Conservation (phyloP, 2,113 vertebrate genomes). For the Nycticryphes semicollaris region DNA sequence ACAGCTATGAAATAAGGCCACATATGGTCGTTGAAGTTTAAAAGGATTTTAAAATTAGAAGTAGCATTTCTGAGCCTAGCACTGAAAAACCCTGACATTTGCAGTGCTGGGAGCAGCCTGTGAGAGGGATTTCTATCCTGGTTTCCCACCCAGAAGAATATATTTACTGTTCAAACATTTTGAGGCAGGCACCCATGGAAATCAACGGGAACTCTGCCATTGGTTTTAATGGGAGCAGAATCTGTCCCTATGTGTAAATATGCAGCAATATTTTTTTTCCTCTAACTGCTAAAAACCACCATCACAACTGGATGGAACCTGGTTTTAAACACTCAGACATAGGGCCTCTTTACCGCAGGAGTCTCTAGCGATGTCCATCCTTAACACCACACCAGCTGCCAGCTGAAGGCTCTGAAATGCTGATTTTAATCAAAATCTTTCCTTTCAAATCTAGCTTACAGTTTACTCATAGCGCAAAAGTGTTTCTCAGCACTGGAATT, state of each 20-base stretch:
- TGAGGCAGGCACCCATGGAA: slow-evolving; percentile 57
- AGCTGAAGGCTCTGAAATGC: slow-evolving; percentile 48
- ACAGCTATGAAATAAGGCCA: slow-evolving; percentile 17
- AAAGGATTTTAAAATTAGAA: slow-evolving; percentile 61
- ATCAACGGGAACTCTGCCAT: slow-evolving; percentile 44
- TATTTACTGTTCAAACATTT: slow-evolving; percentile 65
- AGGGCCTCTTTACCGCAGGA: slow-evolving; percentile 30
- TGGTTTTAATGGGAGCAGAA: slow-evolving; percentile 50
- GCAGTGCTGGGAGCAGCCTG: slow-evolving; percentile 24
- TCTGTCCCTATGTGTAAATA: slow-evolving; percentile 48
- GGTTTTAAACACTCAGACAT: slow-evolving; percentile 23
- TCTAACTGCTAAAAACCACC: slow-evolving; percentile 37
- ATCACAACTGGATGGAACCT: slow-evolving; percentile 54
- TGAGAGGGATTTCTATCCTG: slow-evolving; percentile 56
- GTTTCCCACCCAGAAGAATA: slow-evolving; percentile 63
- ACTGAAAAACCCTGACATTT: slow-evolving; percentile 24
- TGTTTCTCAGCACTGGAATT: slow-evolving; percentile 65
- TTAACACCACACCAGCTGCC: slow-evolving; percentile 34
- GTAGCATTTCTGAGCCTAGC: background rate
- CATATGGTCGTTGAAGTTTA: slow-evolving; percentile 17
- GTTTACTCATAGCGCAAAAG: slow-evolving; percentile 59
- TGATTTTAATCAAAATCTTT: slow-evolving; percentile 61
- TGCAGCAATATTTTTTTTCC: slow-evolving; percentile 37
- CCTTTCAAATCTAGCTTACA: slow-evolving; percentile 59
- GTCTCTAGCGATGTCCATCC: slow-evolving; percentile 37